Conservation (phyloP, 1,140 invertebrate genomes). For the Parasteatoda tepidariorum region DNA sequence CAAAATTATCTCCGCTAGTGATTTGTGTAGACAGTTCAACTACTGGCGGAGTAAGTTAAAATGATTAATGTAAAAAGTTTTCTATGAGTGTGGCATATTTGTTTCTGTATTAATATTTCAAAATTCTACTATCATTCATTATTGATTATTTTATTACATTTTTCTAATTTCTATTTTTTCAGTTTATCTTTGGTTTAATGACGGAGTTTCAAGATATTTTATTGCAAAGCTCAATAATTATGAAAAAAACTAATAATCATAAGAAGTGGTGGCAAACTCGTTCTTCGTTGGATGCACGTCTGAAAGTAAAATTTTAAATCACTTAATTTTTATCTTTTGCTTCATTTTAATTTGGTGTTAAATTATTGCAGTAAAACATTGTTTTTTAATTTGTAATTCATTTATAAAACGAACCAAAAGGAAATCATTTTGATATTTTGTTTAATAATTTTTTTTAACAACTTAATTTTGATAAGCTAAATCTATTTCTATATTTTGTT, state of each 20-base stretch:
- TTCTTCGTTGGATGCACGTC: constrained; percentile 27
- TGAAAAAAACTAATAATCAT: constrained; percentile 43
- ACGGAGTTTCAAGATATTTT: constrained; percentile 61
- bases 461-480: too few species aligned
- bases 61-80: too few species aligned
- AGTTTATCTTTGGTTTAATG: constrained; percentile 53
- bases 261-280: constrained; percentile 61
- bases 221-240: constrained; percentile 48
- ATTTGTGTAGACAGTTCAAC: constrained; percentile 1
- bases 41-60: constrained; percentile 1
- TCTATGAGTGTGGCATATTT: neutral
- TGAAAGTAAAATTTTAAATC: constrained; percentile 27
- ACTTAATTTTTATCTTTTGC: neutral
- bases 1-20: neutral
- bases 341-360: neutral
- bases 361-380: neutral
- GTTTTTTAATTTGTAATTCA: too few species aligned
- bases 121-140: too few species aligned
- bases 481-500: too few species aligned
- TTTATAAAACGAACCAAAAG: too few species aligned
- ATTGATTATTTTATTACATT: too few species aligned
- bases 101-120: neutral
- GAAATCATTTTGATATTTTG: too few species aligned
- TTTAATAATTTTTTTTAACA: too few species aligned
- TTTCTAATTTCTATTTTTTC: constrained; percentile 14